phyloP scores from a whole-genome alignment of 2,888 invertebrate genomes.

The Strigamia transsilvanica region DNA sequence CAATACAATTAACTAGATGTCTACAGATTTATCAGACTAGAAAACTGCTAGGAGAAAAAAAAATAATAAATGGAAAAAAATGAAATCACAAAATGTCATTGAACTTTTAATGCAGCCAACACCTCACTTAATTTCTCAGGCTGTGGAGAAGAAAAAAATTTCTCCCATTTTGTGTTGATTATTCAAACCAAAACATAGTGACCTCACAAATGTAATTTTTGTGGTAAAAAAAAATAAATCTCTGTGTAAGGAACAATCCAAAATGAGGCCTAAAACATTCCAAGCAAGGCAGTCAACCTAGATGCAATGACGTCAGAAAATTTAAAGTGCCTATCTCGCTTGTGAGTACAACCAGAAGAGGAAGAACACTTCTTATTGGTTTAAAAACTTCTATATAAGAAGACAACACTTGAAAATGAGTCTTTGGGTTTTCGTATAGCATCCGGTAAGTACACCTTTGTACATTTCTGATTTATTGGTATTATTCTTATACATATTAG shows the following conservation, averaged over 20 bases:
- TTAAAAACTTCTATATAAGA: conserved; percentile 4
- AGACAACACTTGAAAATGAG: not conserved
- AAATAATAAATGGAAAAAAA: not conserved
- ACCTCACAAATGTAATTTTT: not conserved
- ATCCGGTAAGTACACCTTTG: conserved; percentile 19
- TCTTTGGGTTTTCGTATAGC: not conserved
- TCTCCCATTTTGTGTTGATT: not conserved
- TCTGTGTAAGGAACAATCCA: not conserved
- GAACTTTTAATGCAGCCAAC: conserved; percentile 29
- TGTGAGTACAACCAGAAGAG: conserved; percentile 27
- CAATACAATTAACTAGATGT: not conserved
- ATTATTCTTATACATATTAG: too few species aligned
- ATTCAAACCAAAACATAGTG: conserved; percentile 13
- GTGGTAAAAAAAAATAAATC: not conserved
- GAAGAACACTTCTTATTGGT: conserved; percentile 23
- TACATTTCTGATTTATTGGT: not conserved
- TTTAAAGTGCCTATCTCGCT: conserved; percentile 1
- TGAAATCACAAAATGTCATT: not conserved
- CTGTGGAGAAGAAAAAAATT: not conserved
- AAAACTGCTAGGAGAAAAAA: not conserved
- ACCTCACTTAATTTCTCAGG: not conserved
- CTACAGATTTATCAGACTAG: not conserved
- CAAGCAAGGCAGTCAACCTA: conserved; percentile 27
- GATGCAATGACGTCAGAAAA: not conserved
- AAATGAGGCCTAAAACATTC: conserved; percentile 31